Evolutionary conservation across 2,113 vertebrate genomes (phyloP), one percentile per base, ranked within the genome.

Genomic region (Lepus timidus): DNA sequence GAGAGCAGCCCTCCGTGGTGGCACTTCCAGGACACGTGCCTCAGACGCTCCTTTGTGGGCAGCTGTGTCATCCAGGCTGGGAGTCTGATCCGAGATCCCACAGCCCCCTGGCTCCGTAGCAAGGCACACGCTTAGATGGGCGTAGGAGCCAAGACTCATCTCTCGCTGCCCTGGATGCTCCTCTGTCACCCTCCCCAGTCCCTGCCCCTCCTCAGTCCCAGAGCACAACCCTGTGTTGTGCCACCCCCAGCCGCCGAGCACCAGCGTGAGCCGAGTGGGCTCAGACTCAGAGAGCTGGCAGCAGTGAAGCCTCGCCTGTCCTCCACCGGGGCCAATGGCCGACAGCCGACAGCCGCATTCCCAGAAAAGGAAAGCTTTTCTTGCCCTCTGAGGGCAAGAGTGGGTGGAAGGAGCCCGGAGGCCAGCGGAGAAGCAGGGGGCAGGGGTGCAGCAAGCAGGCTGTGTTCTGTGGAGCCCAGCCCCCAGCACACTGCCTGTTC

Each of bases 1-100:
- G 62, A 71, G 85, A 67, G 39, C 82, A 91, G 68, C 31, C 39
- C 31, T 82, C 33, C 27, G 52, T 73, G 44, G 55, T 31, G 44
- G 62, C 71, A 39, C 55, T 78, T 93, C 62, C 13, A n/a, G 73
- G 81, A 65, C 17, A 52, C 79, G 78, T 39, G 4, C 36, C 78
- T 76, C 83, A 52, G 70, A 29, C 27, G 68, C 55, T 88, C 76
- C 87, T 93, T 92, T 94, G 79, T n/a, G 49, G 78, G 39, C 61
- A 84, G 31, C 62, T 51, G 4, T 62, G 67, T 83, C 86, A 76
- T 79, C 31, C 23, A 33, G 12, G 1, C 68, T 79, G 78, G 78
- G 85, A 84, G 39, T 93, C 58, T 44, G 85, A 84, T 52, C 61
- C 82, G 81, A 73, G 55, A 33, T 44, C n/a, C 33, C 19, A 3